Percentiles rank a stretch among this genome's conserved stretches.
These are phyloP conservation scores for Eptesicus fuscus DNA, from an alignment of 2,113 vertebrate species.

Conservation along the genomic window DNA sequence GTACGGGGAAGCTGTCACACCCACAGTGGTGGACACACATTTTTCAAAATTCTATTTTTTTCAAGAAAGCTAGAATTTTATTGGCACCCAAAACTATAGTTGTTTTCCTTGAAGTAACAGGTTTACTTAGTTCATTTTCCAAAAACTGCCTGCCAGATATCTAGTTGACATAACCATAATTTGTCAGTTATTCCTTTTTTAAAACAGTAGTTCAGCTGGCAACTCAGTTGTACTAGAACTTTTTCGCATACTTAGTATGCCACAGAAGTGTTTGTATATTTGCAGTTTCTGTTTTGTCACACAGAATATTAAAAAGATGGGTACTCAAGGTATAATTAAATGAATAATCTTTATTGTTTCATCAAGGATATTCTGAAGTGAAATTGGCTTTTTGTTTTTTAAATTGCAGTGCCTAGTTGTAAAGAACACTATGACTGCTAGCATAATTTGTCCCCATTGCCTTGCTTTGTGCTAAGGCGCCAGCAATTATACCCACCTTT, in stretches of 20 bases:
- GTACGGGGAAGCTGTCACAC: not conserved
- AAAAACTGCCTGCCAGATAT: not conserved
- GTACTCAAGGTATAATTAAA: not conserved
- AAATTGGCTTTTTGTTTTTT: not conserved
- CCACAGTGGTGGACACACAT: not conserved
- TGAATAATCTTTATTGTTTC: constrained; percentile 35
- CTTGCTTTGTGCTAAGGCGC: not conserved
- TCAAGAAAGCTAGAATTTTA: not conserved
- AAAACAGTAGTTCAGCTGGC: not conserved
- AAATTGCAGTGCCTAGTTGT: not conserved
- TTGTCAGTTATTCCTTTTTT: constrained; percentile 8
- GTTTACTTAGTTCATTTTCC: constrained; percentile 6
- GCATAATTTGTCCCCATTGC: not conserved
- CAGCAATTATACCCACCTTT: not conserved
- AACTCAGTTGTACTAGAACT: not conserved
- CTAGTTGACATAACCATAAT: not conserved
- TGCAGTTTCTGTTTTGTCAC: constrained; percentile 34
- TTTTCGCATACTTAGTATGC: not conserved
- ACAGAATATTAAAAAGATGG: constrained; percentile 29
- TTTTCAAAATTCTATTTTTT: constrained; percentile 47
- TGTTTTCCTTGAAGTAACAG: not conserved
- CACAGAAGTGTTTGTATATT: not conserved
- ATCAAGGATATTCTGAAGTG: constrained; percentile 20
- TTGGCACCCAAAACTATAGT: not conserved
- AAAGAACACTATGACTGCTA: not conserved